Evolutionary conservation across 2,797 vertebrate species (phyloP).

Genomic region (Tauraco hartlaubi): DNA sequence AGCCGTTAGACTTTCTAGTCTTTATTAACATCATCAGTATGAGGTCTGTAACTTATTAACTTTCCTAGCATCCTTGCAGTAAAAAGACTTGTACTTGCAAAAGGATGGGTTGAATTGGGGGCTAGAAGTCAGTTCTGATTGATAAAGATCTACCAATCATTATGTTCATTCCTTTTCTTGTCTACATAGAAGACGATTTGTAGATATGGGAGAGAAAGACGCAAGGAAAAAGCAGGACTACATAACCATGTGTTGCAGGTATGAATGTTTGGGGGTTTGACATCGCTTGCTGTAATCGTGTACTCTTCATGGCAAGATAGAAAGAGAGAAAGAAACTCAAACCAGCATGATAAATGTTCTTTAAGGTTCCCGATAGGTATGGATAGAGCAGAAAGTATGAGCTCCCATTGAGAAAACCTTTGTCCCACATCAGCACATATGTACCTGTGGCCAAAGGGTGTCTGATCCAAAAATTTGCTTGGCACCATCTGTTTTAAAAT

Average conservation of each 20-base stretch:
- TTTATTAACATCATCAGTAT: not conserved
- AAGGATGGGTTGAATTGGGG: not conserved
- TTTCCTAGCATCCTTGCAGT: not conserved
- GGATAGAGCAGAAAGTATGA: not conserved
- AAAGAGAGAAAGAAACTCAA: not conserved
- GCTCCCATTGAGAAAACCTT: not conserved
- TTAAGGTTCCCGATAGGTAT: not conserved
- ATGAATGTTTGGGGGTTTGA: not conserved
- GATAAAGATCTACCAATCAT: not conserved
- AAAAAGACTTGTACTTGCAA: not conserved
- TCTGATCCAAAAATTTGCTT: not conserved
- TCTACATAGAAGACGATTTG: fast-evolving
- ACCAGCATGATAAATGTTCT: not conserved
- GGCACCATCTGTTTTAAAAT: not conserved
- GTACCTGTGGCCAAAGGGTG: not conserved
- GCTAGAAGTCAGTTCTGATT: not conserved
- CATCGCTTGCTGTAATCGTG: not conserved
- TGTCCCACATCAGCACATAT: not conserved
- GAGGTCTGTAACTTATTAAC: not conserved
- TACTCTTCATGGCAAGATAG: not conserved
- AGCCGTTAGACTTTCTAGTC: not conserved
- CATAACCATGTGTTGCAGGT: not conserved
- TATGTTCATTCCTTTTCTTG: fast-evolving
- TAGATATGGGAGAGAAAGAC: not conserved
- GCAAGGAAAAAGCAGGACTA: not conserved